Conservation (phyloP, 2,888 invertebrate species). For the Drosophila nr. fundita region DNA sequence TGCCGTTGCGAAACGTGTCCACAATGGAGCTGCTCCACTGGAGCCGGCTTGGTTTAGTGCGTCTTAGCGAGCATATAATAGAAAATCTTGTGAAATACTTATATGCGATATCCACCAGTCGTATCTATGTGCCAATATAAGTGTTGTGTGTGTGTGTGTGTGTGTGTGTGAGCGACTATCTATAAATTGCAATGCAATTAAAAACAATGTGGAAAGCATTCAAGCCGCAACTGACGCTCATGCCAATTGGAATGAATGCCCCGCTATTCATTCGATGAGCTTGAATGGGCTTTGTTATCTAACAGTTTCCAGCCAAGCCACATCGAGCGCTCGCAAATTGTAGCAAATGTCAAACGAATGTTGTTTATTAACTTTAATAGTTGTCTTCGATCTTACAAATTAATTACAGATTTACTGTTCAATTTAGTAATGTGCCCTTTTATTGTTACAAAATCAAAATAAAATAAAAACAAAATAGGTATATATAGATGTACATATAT, state of each 20-base stretch:
- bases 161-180: slow-evolving; percentile 2
- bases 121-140: not conserved
- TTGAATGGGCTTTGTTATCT: slow-evolving; percentile 49
- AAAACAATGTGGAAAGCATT: slow-evolving; percentile 34
- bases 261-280: slow-evolving; percentile 29
- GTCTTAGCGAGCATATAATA: slow-evolving; percentile 44
- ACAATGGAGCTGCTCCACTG: slow-evolving; percentile 14
- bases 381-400: not conserved
- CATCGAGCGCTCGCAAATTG: slow-evolving; percentile 8
- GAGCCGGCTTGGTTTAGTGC: slow-evolving; percentile 41
- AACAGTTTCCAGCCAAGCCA: slow-evolving; percentile 26
- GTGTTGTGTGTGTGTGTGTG: not conserved
- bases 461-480: not conserved
- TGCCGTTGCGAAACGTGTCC: slow-evolving; percentile 48
- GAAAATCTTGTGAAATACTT: slow-evolving; percentile 50
- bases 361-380: slow-evolving; percentile 1
- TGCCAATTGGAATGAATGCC: slow-evolving; percentile 50
- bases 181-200: slow-evolving; percentile 45
- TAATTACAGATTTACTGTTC: not conserved
- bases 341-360: slow-evolving; percentile 5
- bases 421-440: not conserved
- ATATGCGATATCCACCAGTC: not conserved
- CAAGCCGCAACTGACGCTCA: slow-evolving; percentile 14
- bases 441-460: not conserved
- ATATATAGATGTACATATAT: not conserved